A percentile compares a stretch with the other conserved stretches of the same genome.
Conservation (phyloP, 2,113 vertebrate species). For the Tupaia tana region DNA sequence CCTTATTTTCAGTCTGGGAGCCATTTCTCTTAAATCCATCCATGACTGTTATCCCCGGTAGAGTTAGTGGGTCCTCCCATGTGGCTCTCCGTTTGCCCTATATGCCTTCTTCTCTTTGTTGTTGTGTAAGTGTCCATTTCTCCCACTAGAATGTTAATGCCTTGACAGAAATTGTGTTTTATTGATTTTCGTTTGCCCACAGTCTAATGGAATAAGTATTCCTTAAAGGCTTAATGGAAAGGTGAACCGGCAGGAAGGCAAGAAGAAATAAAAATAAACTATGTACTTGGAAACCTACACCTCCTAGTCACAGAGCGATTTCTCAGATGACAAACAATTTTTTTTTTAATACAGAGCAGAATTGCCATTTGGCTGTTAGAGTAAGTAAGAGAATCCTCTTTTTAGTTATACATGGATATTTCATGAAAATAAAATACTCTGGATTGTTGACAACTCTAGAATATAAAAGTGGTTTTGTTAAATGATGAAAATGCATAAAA, state of each 20-base stretch:
- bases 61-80: neutral
- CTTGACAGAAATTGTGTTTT: constrained; percentile 15
- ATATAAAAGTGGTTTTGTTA: neutral
- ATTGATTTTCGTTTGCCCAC: constrained; percentile 63
- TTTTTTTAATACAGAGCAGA: neutral
- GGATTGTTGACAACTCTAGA: neutral
- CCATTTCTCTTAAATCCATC: neutral
- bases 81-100: neutral
- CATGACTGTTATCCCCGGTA: neutral
- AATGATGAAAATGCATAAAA: neutral
- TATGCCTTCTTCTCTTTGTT: neutral
- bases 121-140: constrained; percentile 37
- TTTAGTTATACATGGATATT: neutral
- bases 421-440: neutral
- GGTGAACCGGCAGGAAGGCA: neutral
- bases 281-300: neutral
- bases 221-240: constrained; percentile 50
- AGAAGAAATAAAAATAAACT: constrained; percentile 51
- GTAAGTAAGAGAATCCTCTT: neutral
- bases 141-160: neutral
- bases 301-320: neutral
- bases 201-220: constrained; percentile 13
- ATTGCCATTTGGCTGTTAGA: neutral
- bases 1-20: constrained; percentile 1
- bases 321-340: constrained; percentile 24